A percentile compares a stretch with the other conserved stretches of the same genome.
These are phyloP conservation scores for Ptilonorhynchus violaceus DNA, from an alignment of 2,113 vertebrate genomes.

Conservation along the genomic window DNA sequence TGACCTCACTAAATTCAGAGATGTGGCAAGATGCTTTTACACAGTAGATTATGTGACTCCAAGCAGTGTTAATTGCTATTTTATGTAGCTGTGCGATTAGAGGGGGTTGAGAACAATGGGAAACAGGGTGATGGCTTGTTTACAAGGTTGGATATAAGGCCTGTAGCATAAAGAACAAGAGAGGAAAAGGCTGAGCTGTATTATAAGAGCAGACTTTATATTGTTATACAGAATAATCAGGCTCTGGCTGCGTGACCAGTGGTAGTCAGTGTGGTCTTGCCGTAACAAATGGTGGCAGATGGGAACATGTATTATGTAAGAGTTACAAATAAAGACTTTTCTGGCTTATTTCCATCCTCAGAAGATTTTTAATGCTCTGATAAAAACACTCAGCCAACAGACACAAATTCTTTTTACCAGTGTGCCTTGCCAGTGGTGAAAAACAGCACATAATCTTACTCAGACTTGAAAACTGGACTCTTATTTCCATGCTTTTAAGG, in stretches of 20 bases:
- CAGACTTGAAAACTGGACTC: neutral
- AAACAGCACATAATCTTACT: neutral
- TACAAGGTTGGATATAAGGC: neutral
- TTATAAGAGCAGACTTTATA: neutral
- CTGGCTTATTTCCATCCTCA: neutral
- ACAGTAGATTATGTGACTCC: neutral
- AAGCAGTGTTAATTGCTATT: neutral
- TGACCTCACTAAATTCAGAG: neutral
- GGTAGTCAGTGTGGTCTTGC: neutral
- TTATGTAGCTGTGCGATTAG: neutral
- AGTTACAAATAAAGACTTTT: neutral
- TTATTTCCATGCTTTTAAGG: neutral
- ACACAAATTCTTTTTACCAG: neutral
- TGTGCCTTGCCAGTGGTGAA: neutral
- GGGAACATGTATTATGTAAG: neutral
- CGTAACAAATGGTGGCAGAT: neutral
- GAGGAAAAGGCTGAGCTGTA: accelerated
- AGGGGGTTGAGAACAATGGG: neutral
- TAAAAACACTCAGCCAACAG: neutral
- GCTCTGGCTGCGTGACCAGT: neutral
- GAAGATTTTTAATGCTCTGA: neutral
- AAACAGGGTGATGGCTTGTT: neutral
- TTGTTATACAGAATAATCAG: neutral
- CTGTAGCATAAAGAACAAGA: neutral
- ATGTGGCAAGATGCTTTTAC: neutral